These are phyloP conservation scores for Pseudomyrmex dendroicus DNA, from an alignment of 1,140 invertebrate genomes.

Conservation along the genomic window DNA sequence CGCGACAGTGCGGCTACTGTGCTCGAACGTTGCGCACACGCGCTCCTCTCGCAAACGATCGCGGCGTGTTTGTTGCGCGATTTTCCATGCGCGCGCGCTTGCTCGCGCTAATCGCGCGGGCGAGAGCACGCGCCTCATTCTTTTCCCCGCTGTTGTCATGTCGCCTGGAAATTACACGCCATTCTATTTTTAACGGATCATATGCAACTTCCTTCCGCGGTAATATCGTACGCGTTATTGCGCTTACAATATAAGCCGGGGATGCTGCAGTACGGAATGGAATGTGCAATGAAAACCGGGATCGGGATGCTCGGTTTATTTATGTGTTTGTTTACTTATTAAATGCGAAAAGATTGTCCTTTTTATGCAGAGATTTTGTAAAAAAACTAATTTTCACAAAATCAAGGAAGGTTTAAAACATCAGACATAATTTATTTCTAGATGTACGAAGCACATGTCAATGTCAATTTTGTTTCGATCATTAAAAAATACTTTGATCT, in stretches of 20 bases:
- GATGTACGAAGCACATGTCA: no score
- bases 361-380: no score
- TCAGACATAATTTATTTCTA: no score
- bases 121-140: not conserved
- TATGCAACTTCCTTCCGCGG: slow-evolving; percentile 32
- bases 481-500: no score
- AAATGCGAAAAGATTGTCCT: no score
- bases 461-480: no score
- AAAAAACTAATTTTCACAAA: no score
- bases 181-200: slow-evolving; percentile 41
- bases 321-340: no score
- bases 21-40: slow-evolving; percentile 33
- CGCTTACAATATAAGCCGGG: no score
- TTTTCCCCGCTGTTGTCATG: slow-evolving; percentile 25
- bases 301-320: no score
- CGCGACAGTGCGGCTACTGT: slow-evolving; percentile 71
- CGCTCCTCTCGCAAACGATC: slow-evolving; percentile 21
- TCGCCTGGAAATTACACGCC: slow-evolving; percentile 26
- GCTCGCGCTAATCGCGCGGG: not conserved
- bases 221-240: not conserved
- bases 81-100: slow-evolving; percentile 25
- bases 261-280: not conserved
- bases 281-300: no score
- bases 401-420: no score
- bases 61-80: slow-evolving; percentile 27